Conservation (phyloP, 1,140 invertebrate genomes). For the Megalonaias nervosa region DNA sequence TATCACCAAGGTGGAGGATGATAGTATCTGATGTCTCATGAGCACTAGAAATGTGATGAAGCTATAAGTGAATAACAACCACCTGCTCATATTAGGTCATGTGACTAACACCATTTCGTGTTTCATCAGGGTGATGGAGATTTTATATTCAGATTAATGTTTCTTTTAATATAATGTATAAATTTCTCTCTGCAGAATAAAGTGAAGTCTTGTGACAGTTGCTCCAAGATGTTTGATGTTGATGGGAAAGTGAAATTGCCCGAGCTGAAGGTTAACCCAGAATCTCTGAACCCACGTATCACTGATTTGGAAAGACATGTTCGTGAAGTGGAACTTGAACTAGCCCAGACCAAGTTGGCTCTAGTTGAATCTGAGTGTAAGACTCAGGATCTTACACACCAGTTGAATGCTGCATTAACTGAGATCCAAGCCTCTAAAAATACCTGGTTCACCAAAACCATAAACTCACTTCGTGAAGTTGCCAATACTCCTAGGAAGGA, state of each 20-base stretch:
- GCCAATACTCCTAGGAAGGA: conserved; percentile 61
- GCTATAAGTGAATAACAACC: too few species aligned
- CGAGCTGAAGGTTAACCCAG: conserved; percentile 48
- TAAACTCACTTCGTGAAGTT: conserved; percentile 81
- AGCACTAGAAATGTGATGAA: too few species aligned
- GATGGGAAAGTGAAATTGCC: conserved; percentile 60
- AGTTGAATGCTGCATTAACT: conserved; percentile 85
- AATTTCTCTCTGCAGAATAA: conserved; percentile 45
- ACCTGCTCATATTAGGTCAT: too few species aligned
- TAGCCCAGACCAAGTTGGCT: conserved; percentile 96
- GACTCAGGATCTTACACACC: conserved; percentile 93
- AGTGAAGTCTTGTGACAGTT: conserved; percentile 63
- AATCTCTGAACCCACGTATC: conserved; percentile 53
- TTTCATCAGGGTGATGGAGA: too few species aligned
- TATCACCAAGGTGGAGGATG: too few species aligned
- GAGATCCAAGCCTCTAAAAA: conserved; percentile 85
- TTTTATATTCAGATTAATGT: too few species aligned
- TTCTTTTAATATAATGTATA: not conserved
- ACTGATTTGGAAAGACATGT: conserved; percentile 75
- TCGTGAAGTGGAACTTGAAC: conserved; percentile 92
- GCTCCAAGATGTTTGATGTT: conserved; percentile 60
- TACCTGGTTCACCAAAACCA: conserved; percentile 92
- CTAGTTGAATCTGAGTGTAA: conserved; percentile 97
- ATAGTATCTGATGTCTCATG: too few species aligned
- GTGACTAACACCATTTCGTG: too few species aligned